phyloP scores from a whole-genome alignment of 2,113 vertebrate genomes.

The Cichladusa arquata region DNA sequence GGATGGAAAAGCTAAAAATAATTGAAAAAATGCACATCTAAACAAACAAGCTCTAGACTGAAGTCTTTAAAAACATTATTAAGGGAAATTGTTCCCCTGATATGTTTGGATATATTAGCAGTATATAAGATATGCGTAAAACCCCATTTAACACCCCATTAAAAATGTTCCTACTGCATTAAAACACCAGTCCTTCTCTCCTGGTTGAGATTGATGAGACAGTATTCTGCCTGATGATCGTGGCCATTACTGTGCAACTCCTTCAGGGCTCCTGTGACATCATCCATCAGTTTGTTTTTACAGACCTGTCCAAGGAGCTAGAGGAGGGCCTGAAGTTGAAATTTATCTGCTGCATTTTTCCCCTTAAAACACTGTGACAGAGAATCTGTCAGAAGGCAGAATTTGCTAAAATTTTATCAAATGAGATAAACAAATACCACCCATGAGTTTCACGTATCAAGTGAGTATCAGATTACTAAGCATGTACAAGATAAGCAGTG shows the following conservation, averaged over 20 bases:
- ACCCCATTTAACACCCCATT: neutral
- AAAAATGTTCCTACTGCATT: neutral
- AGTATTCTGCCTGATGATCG: neutral
- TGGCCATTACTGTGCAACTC: neutral
- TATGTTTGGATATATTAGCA: neutral
- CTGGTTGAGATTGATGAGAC: neutral
- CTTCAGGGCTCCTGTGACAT: neutral
- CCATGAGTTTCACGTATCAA: neutral
- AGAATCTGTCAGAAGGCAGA: neutral
- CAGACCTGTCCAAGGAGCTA: neutral
- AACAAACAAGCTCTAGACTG: neutral
- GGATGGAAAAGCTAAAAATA: neutral
- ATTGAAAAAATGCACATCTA: neutral
- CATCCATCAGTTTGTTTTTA: neutral
- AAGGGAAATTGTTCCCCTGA: neutral
- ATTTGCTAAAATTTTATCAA: neutral
- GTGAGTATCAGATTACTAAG: neutral
- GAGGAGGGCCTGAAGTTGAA: neutral
- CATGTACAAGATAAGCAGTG: neutral
- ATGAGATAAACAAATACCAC: neutral
- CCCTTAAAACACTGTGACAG: neutral
- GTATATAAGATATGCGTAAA: neutral
- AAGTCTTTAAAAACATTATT: neutral
- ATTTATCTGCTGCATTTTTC: neutral
- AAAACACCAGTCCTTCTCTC: neutral